phyloP scores from a whole-genome alignment of 1,140 invertebrate genomes.

The Trichomalopsis sarcophagae region DNA sequence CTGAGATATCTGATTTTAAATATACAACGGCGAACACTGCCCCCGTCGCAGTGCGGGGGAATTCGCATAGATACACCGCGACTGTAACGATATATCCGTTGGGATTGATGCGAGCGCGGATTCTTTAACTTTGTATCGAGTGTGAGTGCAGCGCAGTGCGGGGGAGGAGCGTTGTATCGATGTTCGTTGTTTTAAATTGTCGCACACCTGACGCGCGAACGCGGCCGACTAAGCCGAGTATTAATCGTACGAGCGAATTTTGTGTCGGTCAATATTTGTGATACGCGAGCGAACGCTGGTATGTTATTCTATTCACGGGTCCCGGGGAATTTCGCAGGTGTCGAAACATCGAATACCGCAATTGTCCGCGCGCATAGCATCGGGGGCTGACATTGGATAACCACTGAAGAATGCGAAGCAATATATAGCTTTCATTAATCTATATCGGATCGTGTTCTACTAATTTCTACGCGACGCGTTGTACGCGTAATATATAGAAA shows the following conservation, averaged over 20 bases:
- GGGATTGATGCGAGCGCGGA: background rate
- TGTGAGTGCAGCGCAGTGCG: background rate
- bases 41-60: background rate
- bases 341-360: background rate
- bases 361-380: background rate
- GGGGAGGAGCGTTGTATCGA: background rate
- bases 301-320: background rate
- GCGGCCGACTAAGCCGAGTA: too few species aligned
- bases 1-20: conserved; percentile 45
- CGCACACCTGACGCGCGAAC: too few species aligned
- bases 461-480: background rate
- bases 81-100: conserved; percentile 4
- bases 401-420: background rate
- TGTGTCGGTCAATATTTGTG: background rate
- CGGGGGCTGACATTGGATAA: background rate
- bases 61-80: background rate
- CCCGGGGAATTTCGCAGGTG: background rate
- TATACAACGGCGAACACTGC: conserved; percentile 22
- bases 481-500: too few species aligned
- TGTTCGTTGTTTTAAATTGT: background rate
- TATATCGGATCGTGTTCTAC: background rate
- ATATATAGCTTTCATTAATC: too few species aligned
- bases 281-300: background rate
- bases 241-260: background rate
- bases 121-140: too few species aligned